phyloP scores from a whole-genome alignment of 2,113 vertebrate genomes.

The Tylochromis polylepis region DNA sequence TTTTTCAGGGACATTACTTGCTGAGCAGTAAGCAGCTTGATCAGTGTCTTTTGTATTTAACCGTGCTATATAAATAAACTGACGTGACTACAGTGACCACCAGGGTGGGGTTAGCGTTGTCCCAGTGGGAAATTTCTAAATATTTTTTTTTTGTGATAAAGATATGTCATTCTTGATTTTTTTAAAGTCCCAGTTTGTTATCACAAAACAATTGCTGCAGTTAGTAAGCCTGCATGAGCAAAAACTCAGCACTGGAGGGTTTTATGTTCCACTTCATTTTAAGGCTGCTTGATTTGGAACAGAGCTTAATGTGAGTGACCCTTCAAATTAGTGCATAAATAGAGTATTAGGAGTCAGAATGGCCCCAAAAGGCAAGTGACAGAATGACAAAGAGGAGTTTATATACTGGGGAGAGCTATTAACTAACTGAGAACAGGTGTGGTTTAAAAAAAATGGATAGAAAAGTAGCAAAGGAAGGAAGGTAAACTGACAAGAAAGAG shows the following conservation, averaged over 20 bases:
- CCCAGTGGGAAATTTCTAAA: neutral
- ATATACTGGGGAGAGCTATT: neutral
- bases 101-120: neutral
- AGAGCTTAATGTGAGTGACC: neutral
- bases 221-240: neutral
- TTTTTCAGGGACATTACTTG: neutral
- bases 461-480: neutral
- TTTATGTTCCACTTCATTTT: neutral
- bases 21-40: neutral
- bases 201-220: neutral
- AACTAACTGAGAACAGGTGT: neutral
- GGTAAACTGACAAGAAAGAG: neutral
- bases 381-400: neutral
- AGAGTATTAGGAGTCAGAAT: neutral
- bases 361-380: neutral
- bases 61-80: neutral
- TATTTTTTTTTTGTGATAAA: neutral
- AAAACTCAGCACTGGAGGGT: neutral
- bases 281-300: neutral
- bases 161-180: neutral
- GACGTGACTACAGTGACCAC: neutral
- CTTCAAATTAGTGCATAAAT: neutral
- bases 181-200: neutral
- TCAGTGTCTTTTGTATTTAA: neutral
- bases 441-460: neutral